Evolutionary conservation across 1,140 invertebrate species (phyloP).

Genomic region (Drosophila suzukii): DNA sequence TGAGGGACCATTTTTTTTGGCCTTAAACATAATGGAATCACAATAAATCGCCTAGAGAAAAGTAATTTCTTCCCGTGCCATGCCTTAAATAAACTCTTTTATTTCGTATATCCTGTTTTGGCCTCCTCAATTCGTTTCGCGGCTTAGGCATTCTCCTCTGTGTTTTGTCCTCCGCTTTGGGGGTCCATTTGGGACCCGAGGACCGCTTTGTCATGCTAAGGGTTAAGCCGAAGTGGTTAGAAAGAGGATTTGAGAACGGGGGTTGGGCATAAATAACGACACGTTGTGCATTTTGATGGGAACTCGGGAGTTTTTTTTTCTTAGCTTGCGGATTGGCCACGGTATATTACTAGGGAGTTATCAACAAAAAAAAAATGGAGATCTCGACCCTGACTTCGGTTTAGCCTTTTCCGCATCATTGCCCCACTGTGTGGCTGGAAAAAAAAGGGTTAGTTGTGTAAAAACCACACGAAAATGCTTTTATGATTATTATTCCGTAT

Average conservation of each 20-base stretch:
- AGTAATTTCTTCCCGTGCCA: not conserved
- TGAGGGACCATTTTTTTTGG: no score
- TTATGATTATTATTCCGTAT: slow-evolving; percentile 49
- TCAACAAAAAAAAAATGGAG: not conserved
- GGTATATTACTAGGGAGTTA: slow-evolving; percentile 11
- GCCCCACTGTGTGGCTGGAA: slow-evolving; percentile 17
- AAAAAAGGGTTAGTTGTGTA: not conserved
- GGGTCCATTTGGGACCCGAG: slow-evolving; percentile 14
- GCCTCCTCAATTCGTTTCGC: slow-evolving; percentile 44
- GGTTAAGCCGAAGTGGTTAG: slow-evolving; percentile 44
- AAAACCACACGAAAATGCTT: slow-evolving; percentile 36
- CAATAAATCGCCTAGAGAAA: no score
- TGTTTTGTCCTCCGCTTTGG: slow-evolving; percentile 33
- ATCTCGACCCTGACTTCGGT: slow-evolving; percentile 36
- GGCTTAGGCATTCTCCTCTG: slow-evolving; percentile 42
- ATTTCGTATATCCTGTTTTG: slow-evolving; percentile 6
- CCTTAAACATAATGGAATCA: no score
- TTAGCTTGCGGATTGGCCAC: slow-evolving; percentile 25
- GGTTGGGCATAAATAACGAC: slow-evolving; percentile 70
- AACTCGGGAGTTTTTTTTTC: not conserved
- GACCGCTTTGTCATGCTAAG: slow-evolving; percentile 47
- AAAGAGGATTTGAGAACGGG: slow-evolving; percentile 32
- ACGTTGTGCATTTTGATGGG: slow-evolving; percentile 78
- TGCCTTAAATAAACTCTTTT: slow-evolving; percentile 12
- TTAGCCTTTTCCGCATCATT: slow-evolving; percentile 74